phyloP scores from a whole-genome alignment of 2,797 vertebrate species.

The Paramormyrops hopkinsi region DNA sequence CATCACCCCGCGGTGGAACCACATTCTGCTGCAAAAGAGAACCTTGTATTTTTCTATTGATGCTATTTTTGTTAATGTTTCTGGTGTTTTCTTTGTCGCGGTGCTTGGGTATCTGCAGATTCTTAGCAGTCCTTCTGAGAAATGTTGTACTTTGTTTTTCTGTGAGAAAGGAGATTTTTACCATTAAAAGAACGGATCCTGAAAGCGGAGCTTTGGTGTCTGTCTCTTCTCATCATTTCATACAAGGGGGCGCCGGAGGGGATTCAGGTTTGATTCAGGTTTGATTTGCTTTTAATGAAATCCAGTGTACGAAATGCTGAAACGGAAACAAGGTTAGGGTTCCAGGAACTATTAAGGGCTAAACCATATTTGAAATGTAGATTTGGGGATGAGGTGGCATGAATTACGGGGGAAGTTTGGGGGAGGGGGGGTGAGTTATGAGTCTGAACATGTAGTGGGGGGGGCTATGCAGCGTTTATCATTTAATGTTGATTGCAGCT shows the following conservation, averaged over 20 bases:
- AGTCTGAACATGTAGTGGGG: background rate
- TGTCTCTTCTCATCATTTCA: background rate
- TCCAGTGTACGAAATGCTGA: background rate
- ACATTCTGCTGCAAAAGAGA: constrained; percentile 38
- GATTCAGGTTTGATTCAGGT: background rate
- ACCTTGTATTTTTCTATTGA: constrained; percentile 56
- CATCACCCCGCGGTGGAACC: constrained; percentile 34
- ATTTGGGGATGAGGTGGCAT: background rate
- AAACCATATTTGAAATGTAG: constrained; percentile 2
- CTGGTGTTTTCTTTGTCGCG: constrained; percentile 49
- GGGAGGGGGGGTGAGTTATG: background rate
- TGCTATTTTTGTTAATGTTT: constrained; percentile 62
- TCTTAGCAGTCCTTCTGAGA: constrained; percentile 53
- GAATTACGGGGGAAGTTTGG: background rate
- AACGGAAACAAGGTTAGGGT: background rate
- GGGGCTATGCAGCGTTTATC: background rate
- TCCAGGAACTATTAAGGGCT: background rate
- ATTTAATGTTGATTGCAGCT: background rate
- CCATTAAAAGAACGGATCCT: constrained; percentile 56
- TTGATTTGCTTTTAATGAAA: background rate
- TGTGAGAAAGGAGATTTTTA: constrained; percentile 59
- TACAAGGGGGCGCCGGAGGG: background rate
- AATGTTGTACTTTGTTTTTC: constrained; percentile 50
- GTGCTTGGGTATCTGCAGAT: constrained; percentile 60
- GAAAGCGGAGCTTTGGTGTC: background rate